phyloP scores from a whole-genome alignment of 2,888 invertebrate genomes.

The Rotaria socialis region DNA sequence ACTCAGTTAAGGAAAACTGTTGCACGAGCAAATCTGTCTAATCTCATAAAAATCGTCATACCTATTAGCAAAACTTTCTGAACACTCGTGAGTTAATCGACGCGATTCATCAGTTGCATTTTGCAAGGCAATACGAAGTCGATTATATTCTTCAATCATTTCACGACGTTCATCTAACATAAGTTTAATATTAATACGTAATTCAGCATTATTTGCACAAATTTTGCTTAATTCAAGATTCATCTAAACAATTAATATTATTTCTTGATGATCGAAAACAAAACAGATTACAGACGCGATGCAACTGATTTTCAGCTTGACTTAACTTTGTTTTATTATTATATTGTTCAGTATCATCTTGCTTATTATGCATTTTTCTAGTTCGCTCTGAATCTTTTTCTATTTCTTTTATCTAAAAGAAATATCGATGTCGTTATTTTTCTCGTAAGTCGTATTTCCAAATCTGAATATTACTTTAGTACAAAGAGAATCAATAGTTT shows the following conservation, averaged over 20 bases:
- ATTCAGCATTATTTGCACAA: neutral
- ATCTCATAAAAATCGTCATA: neutral
- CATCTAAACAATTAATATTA: neutral
- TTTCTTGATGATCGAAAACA: neutral
- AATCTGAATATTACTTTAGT: neutral
- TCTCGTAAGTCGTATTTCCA: neutral
- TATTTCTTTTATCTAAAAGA: neutral
- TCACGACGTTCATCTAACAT: constrained; percentile 29
- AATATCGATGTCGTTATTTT: neutral
- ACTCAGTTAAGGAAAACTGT: no score
- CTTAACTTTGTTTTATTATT: no score
- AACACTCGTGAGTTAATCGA: neutral
- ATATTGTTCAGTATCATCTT: neutral
- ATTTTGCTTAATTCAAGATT: constrained; percentile 30
- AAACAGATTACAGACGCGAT: neutral
- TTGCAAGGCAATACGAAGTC: neutral
- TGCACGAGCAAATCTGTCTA: no score
- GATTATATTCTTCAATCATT: constrained; percentile 32
- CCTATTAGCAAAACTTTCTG: constrained; percentile 31
- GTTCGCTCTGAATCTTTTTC: neutral
- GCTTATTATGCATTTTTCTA: neutral
- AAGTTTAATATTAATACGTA: constrained; percentile 5
- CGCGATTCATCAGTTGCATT: constrained; percentile 21
- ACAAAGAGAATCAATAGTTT: neutral
- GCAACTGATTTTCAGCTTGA: neutral